Conservation (phyloP, 2,888 invertebrate genomes). For the Oscheius sp. region DNA sequence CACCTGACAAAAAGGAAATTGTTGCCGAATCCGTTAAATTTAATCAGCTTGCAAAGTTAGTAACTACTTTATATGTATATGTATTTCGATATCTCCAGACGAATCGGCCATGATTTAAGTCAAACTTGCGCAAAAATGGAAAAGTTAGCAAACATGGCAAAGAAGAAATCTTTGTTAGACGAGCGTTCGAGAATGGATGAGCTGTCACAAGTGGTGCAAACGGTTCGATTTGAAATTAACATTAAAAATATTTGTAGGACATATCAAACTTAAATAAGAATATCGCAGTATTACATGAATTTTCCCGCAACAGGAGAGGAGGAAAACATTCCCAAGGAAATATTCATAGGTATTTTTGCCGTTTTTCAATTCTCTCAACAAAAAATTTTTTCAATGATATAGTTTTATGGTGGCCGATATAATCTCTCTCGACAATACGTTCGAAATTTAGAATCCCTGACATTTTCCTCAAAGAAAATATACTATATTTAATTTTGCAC, state of each 20-base stretch:
- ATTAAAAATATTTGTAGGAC: conserved; percentile 74
- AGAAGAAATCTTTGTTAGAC: conserved; percentile 94
- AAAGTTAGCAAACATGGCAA: conserved; percentile 89
- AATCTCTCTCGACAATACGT: background rate
- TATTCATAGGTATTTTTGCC: conserved; percentile 42
- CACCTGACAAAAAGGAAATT: conserved; percentile 50
- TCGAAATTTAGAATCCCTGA: no score
- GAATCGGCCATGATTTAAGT: conserved; percentile 91
- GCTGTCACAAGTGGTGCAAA: conserved; percentile 93
- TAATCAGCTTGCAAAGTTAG: conserved; percentile 67
- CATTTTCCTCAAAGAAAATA: no score
- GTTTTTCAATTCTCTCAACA: background rate
- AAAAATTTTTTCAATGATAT: background rate
- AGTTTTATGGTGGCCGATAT: no score
- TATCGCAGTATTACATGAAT: conserved; percentile 81
- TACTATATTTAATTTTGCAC: no score
- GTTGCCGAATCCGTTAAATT: conserved; percentile 64
- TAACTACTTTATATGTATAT: background rate
- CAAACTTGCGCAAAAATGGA: conserved; percentile 96
- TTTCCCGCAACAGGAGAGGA: conserved; percentile 41
- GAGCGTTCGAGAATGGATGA: conserved; percentile 97
- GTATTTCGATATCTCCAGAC: conserved; percentile 74
- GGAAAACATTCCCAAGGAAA: conserved; percentile 37
- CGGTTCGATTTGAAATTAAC: conserved; percentile 70
- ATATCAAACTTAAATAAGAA: conserved; percentile 92